Percentiles rank a stretch among this genome's conserved stretches.
Evolutionary conservation across 2,113 vertebrate genomes (phyloP).

Genomic region (Alectura lathami): DNA sequence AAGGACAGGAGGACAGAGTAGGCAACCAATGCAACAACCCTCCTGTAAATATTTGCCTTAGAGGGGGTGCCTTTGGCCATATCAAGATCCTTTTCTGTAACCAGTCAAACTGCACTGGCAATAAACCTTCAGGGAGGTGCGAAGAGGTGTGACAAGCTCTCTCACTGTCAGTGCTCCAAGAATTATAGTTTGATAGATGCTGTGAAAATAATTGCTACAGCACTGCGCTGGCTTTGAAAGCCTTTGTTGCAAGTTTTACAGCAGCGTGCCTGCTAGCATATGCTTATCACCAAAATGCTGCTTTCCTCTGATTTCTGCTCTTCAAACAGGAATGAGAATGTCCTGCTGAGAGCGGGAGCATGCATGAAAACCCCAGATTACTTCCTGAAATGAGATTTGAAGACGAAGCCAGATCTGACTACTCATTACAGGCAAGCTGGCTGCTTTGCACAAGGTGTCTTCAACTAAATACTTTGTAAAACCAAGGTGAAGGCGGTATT

Average conservation of each 20-base stretch:
- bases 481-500: neutral
- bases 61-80: neutral
- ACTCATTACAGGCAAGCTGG: neutral
- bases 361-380: neutral
- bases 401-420: neutral
- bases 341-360: slow-evolving; percentile 1
- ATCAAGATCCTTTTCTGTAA: neutral
- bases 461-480: neutral
- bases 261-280: neutral
- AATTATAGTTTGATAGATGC: neutral
- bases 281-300: neutral
- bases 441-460: neutral
- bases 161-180: neutral
- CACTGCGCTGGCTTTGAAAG: neutral
- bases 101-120: neutral
- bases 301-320: slow-evolving; percentile 25
- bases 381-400: slow-evolving; percentile 18
- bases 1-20: neutral
- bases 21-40: neutral
- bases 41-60: neutral
- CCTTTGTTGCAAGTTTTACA: slow-evolving; percentile 1
- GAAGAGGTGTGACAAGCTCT: neutral
- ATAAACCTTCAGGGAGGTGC: neutral
- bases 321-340: neutral
- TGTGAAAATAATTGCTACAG: neutral